Evolutionary conservation across 2,113 vertebrate genomes (phyloP).

Genomic region (Tapirus terrestris): DNA sequence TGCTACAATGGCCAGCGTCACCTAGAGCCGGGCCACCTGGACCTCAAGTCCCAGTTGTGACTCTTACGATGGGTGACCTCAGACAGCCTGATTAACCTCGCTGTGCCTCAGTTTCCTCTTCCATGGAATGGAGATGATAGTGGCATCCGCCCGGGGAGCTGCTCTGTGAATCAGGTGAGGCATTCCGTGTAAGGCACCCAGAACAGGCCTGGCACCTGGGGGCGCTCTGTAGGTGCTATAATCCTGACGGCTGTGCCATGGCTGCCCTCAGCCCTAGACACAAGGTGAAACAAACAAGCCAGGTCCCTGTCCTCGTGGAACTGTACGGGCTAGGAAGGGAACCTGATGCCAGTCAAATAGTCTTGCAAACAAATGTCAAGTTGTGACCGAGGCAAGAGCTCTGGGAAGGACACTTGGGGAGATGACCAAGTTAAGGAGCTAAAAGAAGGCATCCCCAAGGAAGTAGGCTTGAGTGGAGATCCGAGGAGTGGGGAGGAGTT

Average conservation of each 20-base stretch:
- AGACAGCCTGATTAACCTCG: rapidly evolving
- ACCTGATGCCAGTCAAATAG: neutral
- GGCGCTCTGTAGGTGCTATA: rapidly evolving
- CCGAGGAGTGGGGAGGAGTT: neutral
- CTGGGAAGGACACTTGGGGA: neutral
- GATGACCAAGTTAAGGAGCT: neutral
- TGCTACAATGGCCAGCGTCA: rapidly evolving
- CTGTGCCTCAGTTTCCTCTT: neutral
- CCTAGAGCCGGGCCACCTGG: neutral
- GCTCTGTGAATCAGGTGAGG: neutral
- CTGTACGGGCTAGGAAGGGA: neutral
- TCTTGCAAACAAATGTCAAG: neutral
- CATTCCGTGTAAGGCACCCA: rapidly evolving
- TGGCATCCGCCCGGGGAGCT: neutral
- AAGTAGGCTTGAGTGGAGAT: no score
- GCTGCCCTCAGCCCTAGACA: neutral
- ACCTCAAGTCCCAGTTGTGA: neutral
- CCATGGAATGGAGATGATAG: no score
- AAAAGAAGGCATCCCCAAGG: neutral
- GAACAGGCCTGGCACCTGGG: rapidly evolving
- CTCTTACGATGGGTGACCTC: neutral
- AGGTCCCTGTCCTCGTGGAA: rapidly evolving
- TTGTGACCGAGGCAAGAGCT: neutral
- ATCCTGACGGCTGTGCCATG: no score
- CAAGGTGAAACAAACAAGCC: neutral